These are phyloP conservation scores for Cephus pygmeus DNA, from an alignment of 2,888 invertebrate genomes.

Conservation along the genomic window DNA sequence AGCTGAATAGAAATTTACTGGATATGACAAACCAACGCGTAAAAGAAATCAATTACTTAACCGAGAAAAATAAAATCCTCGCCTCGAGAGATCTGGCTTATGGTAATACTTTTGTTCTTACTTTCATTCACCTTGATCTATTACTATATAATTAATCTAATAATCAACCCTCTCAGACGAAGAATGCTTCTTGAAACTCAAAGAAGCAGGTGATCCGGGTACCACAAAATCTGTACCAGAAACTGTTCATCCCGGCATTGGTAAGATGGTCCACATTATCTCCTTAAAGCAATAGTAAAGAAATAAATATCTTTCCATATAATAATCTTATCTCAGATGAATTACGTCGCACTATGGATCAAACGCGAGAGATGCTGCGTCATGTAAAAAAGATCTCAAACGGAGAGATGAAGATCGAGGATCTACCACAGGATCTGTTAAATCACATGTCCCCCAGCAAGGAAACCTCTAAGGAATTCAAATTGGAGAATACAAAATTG, in stretches of 20 bases:
- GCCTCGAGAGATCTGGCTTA: conserved; percentile 28
- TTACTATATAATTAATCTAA: neutral
- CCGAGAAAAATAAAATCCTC: conserved; percentile 57
- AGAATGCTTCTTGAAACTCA: conserved; percentile 16
- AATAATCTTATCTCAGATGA: conserved; percentile 23
- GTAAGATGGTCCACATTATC: conserved; percentile 15
- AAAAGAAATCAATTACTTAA: conserved; percentile 67
- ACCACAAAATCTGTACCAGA: conserved; percentile 1
- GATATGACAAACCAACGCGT: conserved; percentile 67
- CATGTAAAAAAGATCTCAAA: conserved; percentile 35
- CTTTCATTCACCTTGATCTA: neutral
- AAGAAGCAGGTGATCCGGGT: conserved; percentile 13
- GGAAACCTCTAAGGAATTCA: neutral
- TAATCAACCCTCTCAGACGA: conserved; percentile 21
- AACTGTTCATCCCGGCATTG: conserved; percentile 30
- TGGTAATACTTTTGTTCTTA: conserved; percentile 19
- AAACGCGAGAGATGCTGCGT: conserved; percentile 31
- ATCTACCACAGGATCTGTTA: conserved; percentile 20
- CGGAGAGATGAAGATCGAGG: conserved; percentile 26
- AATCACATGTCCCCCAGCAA: neutral
- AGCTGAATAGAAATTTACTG: conserved; percentile 65
- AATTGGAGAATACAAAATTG: neutral
- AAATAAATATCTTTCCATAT: neutral
- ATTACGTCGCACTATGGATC: conserved; percentile 31
- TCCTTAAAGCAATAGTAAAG: neutral